Evolutionary conservation across 2,888 invertebrate genomes (phyloP), one percentile per base, ranked within the genome.

Genomic region (Alcis repandata): DNA sequence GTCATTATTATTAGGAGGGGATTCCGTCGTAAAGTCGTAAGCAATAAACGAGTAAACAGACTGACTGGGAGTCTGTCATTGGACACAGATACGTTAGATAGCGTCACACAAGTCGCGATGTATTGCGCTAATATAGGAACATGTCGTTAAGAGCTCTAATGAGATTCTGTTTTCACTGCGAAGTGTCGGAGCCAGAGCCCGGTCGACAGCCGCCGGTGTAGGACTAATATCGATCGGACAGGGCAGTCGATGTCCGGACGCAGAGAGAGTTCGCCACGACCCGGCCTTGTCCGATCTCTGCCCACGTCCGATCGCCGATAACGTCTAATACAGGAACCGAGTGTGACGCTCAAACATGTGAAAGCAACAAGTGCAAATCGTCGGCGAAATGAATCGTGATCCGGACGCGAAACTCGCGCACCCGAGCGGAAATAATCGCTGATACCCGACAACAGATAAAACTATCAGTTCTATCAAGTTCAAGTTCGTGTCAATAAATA

Each of bases 311-410:
- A 90, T 89, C 79, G 65, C 75, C 72, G 90, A 90, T 91, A 90
- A 86, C 82, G 87, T 88, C 87, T 80, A 78, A 77, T 68, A 59
- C 76, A 74, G 79, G 78, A 77, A 82, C 73, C 75, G 70, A 79
- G 79, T 80, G 84, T 85, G 77, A 82, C 79, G 78, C 79, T 77
- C 78, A 70, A 78, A 82, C 80, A 86, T 79, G 89, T 85, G 89
- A 91, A 90, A 92, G 92, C 84, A 82, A 80, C 87, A 88, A 87
- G 87, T 89, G 90, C 83, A 80, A 82, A 82, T 85, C 79, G 80
- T 67, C 63, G 73, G 81, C 81, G 83, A 86, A 87, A 87, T 84
- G 48, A 59, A 45, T 61, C 58, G 68, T 66, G 70, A 66, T 63
- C 54, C 64, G 64, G 64, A 63, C 58, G 48, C 53, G 36, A 52